These are phyloP conservation scores for Pecten maximus DNA, from an alignment of 2,888 invertebrate species.

Conservation along the genomic window DNA sequence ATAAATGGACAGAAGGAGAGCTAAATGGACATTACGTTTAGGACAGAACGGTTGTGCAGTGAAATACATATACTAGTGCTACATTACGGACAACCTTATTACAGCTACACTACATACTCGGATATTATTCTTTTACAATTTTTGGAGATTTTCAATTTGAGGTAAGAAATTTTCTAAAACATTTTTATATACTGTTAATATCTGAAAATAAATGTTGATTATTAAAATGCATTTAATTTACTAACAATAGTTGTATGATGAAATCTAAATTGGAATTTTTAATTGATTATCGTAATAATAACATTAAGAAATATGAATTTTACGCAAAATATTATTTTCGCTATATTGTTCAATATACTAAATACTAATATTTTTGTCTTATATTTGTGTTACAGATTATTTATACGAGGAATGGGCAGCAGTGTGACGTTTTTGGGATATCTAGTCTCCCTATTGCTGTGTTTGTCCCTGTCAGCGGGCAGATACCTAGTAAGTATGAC, in stretches of 20 bases:
- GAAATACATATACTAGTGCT: not conserved
- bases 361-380: not conserved
- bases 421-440: not conserved
- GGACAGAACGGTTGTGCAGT: not conserved
- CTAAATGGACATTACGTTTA: not conserved
- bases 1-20: not conserved
- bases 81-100: not conserved
- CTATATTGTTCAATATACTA: not conserved
- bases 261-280: too few species aligned
- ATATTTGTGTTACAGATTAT: not conserved
- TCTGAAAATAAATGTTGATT: too few species aligned
- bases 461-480: not conserved
- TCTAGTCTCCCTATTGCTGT: not conserved
- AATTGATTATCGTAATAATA: too few species aligned
- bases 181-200: not conserved
- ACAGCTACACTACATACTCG: not conserved
- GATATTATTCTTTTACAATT: not conserved
- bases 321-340: not conserved
- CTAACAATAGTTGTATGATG: too few species aligned
- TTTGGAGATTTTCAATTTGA: not conserved
- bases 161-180: not conserved
- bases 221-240: too few species aligned
- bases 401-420: slow-evolving; percentile 28
- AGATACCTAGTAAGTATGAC: slow-evolving; percentile 19
- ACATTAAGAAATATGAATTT: too few species aligned